Evolutionary conservation across 2,797 vertebrate genomes (phyloP).

Genomic region (Syndactyla subalaris): DNA sequence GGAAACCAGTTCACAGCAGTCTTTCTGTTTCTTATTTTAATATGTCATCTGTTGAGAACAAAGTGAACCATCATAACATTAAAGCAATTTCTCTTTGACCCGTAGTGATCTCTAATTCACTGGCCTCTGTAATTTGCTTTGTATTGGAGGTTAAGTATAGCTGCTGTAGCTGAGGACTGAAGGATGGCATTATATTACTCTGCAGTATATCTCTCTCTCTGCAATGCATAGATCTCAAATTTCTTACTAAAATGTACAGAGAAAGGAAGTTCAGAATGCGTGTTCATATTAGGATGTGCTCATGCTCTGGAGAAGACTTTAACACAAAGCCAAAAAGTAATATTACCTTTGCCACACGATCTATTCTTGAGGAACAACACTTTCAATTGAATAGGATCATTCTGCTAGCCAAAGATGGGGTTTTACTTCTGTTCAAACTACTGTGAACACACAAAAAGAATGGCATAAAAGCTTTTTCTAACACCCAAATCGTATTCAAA

Average conservation of each 20-base stretch:
- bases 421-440: neutral
- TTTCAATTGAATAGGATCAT: neutral
- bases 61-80: slow-evolving; percentile 25
- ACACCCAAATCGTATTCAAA: neutral
- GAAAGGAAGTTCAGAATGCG: neutral
- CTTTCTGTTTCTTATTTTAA: slow-evolving; percentile 11
- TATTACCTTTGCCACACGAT: neutral
- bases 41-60: slow-evolving; percentile 30
- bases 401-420: neutral
- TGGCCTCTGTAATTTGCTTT: slow-evolving; percentile 31
- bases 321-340: neutral
- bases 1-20: slow-evolving; percentile 14
- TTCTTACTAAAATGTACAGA: neutral
- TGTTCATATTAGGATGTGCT: neutral
- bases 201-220: neutral
- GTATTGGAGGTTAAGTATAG: neutral
- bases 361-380: neutral
- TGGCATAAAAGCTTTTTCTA: neutral
- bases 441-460: neutral
- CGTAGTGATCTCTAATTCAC: slow-evolving; percentile 23
- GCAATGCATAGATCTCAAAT: neutral
- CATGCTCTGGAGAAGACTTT: neutral
- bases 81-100: slow-evolving; percentile 55
- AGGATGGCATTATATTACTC: neutral
- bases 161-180: neutral